These are phyloP conservation scores for Datnioides undecimradiatus DNA, from an alignment of 2,113 vertebrate genomes.

Conservation along the genomic window DNA sequence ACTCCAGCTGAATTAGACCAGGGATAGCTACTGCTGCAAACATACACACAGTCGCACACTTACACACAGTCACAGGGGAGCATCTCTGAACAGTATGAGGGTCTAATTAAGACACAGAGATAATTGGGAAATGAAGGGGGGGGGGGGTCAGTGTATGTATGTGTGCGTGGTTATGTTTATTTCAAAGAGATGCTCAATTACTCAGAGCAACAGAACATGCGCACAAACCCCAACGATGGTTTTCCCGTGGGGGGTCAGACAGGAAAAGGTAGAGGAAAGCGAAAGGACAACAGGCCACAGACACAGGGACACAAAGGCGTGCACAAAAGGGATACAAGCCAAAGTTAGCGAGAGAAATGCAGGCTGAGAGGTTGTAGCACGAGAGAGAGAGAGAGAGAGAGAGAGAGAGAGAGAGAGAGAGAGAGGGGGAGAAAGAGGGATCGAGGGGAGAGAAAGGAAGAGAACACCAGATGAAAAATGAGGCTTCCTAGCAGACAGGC, in stretches of 20 bases:
- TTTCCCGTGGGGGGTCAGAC: constrained; percentile 14
- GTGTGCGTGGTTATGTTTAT: constrained; percentile 56
- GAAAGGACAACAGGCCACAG: constrained; percentile 53
- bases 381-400: constrained; percentile 3
- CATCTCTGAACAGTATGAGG: constrained; percentile 55
- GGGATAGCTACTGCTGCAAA: constrained; percentile 64
- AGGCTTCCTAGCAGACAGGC: constrained; percentile 67
- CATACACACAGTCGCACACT: constrained; percentile 63
- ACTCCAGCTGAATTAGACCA: constrained; percentile 73
- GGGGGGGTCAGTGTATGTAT: constrained; percentile 16
- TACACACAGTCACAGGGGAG: constrained; percentile 68
- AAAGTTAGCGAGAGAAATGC: constrained; percentile 61
- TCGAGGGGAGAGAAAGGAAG: not conserved
- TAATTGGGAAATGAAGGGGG: constrained; percentile 67
- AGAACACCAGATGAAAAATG: constrained; percentile 74
- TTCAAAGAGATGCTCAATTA: constrained; percentile 73
- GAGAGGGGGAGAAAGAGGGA: not conserved
- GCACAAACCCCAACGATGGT: constrained; percentile 23
- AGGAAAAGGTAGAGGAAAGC: constrained; percentile 21
- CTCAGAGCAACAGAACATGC: constrained; percentile 38
- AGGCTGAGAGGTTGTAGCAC: constrained; percentile 42
- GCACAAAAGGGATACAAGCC: constrained; percentile 51
- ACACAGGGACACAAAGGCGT: constrained; percentile 27
- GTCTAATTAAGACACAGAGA: constrained; percentile 78
- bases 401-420: not conserved